Conservation (phyloP, 2,113 vertebrate genomes). For the Vulpes vulpes region DNA sequence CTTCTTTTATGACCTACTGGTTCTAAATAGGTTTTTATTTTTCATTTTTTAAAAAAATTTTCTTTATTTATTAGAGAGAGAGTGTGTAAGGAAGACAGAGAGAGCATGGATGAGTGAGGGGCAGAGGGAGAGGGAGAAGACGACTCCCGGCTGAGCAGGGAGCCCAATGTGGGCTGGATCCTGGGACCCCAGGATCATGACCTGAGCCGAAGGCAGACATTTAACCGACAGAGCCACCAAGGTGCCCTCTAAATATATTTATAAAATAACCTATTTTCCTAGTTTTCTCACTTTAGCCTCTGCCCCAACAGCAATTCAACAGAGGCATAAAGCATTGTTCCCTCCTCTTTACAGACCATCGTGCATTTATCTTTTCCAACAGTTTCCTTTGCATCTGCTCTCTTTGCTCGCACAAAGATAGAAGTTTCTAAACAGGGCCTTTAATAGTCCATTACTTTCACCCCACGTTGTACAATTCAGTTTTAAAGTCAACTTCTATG, state of each 20-base stretch:
- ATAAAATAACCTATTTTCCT: background rate
- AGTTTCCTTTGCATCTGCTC: constrained; percentile 30
- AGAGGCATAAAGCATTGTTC: background rate
- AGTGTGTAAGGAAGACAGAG: too few relatives aligned
- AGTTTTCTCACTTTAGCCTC: constrained; percentile 13
- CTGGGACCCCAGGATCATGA: too few relatives aligned
- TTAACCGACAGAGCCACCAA: too few relatives aligned
- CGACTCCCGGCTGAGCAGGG: too few relatives aligned
- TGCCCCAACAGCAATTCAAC: background rate
- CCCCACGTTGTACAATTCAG: constrained; percentile 48
- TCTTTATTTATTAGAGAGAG: too few relatives aligned
- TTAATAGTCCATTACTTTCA: constrained; percentile 53
- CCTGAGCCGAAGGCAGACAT: too few relatives aligned
- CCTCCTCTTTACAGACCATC: background rate
- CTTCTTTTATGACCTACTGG: background rate
- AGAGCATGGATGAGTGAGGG: too few relatives aligned
- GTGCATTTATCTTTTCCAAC: constrained; percentile 17
- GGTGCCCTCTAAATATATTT: background rate
- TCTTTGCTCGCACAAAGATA: background rate
- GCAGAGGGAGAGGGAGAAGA: too few relatives aligned
- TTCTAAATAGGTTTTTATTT: background rate
- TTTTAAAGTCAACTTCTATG: constrained; percentile 53
- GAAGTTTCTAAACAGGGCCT: constrained; percentile 45
- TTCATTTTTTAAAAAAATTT: too few relatives aligned
- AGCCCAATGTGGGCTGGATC: too few relatives aligned